Percentiles rank a stretch among this genome's conserved stretches.
Evolutionary conservation across 2,113 vertebrate genomes (phyloP).

Genomic region (Thinocorus orbignyianus): DNA sequence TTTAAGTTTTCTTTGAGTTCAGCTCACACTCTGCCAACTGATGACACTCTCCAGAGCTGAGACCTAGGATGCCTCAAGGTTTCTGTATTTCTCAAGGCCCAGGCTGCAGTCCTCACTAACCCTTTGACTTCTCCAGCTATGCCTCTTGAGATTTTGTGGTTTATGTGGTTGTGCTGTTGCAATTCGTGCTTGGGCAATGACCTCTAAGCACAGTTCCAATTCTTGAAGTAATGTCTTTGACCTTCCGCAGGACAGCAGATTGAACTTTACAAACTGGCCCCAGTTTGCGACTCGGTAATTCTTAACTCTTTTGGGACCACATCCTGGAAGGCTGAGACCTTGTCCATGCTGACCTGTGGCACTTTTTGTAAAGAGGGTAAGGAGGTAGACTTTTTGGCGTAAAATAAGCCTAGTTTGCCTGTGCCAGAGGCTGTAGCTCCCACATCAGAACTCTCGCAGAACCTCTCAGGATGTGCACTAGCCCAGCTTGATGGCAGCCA

Average conservation of each 20-base stretch:
- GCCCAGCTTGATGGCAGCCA: background rate
- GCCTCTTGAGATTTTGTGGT: conserved; percentile 10
- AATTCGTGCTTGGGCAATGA: background rate
- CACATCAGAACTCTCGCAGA: fast-evolving
- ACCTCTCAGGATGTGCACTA: background rate
- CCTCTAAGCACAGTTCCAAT: background rate
- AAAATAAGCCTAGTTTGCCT: background rate
- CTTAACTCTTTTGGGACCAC: background rate
- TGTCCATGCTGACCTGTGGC: background rate
- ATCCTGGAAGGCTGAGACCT: background rate
- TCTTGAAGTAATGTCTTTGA: background rate
- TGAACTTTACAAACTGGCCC: background rate
- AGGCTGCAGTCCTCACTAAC: background rate
- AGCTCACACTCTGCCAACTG: background rate
- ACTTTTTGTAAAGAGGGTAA: background rate
- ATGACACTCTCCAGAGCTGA: background rate
- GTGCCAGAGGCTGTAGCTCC: background rate
- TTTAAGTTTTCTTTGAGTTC: background rate
- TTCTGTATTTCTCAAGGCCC: background rate
- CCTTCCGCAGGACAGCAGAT: background rate
- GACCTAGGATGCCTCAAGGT: background rate
- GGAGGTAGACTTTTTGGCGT: background rate
- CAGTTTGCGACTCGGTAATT: background rate
- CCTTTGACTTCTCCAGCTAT: background rate
- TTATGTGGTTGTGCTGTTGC: conserved; percentile 28